Conservation (phyloP, 1,140 invertebrate species). For the Tetragonula clypearis region DNA sequence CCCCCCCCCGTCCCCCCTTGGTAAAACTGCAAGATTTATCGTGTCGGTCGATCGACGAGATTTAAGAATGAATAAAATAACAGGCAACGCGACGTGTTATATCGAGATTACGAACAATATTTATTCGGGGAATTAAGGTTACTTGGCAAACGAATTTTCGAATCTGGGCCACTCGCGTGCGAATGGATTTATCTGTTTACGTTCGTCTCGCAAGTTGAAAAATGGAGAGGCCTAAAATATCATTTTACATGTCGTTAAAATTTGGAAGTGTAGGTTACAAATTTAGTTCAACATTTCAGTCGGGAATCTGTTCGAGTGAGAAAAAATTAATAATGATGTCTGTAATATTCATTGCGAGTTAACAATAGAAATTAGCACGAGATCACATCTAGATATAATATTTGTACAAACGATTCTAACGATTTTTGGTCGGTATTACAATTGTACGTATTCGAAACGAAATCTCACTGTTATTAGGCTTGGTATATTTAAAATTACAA, state of each 20-base stretch:
- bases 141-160: neutral
- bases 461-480: neutral
- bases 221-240: too few species aligned
- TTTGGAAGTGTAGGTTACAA: too few species aligned
- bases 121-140: neutral
- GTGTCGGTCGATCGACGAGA: conserved; percentile 13
- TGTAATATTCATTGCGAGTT: too few species aligned
- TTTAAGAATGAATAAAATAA: conserved; percentile 4
- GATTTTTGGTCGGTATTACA: neutral
- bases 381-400: neutral
- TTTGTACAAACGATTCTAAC: neutral
- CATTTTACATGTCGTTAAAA: too few species aligned
- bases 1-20: neutral
- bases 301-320: neutral
- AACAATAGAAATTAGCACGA: neutral
- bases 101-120: conserved; percentile 17
- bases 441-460: neutral
- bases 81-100: neutral
- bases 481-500: neutral
- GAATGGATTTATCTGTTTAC: neutral
- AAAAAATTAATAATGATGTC: neutral
- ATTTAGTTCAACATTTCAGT: neutral
- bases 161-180: neutral
- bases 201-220: neutral
- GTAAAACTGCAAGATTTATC: conserved; percentile 23